phyloP scores from a whole-genome alignment of 1,140 invertebrate genomes.

The Tribolium castaneum region DNA sequence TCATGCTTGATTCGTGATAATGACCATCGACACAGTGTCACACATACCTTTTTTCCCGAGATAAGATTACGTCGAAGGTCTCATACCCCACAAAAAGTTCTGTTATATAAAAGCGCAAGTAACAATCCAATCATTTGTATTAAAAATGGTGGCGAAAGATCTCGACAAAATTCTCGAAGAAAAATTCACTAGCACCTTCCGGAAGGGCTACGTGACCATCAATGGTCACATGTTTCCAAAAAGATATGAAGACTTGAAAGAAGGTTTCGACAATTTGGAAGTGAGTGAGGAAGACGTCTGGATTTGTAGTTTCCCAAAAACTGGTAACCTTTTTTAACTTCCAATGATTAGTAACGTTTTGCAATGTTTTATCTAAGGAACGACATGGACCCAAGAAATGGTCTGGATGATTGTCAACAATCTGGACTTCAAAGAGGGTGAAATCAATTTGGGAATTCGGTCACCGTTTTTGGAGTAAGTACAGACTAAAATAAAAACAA shows the following conservation, averaged over 20 bases:
- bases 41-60: neutral
- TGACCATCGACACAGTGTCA: neutral
- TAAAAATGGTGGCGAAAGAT: constrained; percentile 25
- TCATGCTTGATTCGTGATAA: neutral
- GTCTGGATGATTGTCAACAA: constrained; percentile 68
- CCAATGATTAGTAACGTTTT: too few species aligned
- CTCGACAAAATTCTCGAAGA: constrained; percentile 48
- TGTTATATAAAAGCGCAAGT: neutral
- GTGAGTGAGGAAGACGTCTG: constrained; percentile 48
- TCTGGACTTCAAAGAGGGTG: constrained; percentile 66
- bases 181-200: constrained; percentile 52
- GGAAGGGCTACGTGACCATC: constrained; percentile 49
- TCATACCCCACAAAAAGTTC: neutral
- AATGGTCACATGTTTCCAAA: constrained; percentile 53
- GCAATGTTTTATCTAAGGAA: constrained; percentile 59
- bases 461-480: constrained; percentile 66
- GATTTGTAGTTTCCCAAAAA: constrained; percentile 52
- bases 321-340: constrained; percentile 47
- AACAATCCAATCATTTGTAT: neutral
- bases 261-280: constrained; percentile 52
- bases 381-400: constrained; percentile 74
- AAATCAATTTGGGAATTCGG: constrained; percentile 57
- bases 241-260: constrained; percentile 48
- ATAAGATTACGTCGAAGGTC: constrained; percentile 20
- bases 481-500: too few species aligned